phyloP scores from a whole-genome alignment of 2,797 vertebrate genomes.

The Thunnus albacares region DNA sequence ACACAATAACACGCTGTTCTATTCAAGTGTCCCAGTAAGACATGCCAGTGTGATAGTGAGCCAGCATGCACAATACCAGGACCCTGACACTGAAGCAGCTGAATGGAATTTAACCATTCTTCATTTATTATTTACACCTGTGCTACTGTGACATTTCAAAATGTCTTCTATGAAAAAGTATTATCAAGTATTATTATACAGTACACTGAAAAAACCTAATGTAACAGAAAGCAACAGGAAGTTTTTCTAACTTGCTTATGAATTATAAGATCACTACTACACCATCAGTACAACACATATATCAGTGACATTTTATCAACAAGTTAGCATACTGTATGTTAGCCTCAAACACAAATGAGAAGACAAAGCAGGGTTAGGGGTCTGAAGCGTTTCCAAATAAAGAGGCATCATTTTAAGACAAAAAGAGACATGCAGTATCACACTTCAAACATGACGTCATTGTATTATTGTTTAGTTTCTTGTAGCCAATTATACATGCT shows the following conservation, averaged over 20 bases:
- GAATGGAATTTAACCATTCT: neutral
- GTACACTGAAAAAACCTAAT: neutral
- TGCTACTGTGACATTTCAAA: neutral
- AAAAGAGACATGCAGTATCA: neutral
- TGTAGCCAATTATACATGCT: neutral
- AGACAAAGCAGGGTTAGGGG: conserved; percentile 14
- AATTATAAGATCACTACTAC: neutral
- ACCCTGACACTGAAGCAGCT: neutral
- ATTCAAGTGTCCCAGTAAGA: neutral
- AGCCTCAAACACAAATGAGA: conserved; percentile 28
- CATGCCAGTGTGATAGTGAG: too few species aligned
- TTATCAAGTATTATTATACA: too few species aligned
- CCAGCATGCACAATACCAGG: too few species aligned
- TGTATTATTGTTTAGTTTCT: neutral
- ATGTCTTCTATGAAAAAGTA: neutral
- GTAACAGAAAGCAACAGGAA: neutral
- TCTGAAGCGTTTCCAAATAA: conserved; percentile 41
- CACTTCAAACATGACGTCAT: neutral
- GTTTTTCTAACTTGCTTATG: neutral
- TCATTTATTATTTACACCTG: neutral
- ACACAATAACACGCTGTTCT: too few species aligned
- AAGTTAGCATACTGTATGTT: conserved; percentile 6
- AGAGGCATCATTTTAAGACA: conserved; percentile 55
- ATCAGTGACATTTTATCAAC: neutral
- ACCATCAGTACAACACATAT: neutral